These are phyloP conservation scores for Mechanitis messenoides DNA, from an alignment of 2,888 invertebrate genomes.

Conservation along the genomic window DNA sequence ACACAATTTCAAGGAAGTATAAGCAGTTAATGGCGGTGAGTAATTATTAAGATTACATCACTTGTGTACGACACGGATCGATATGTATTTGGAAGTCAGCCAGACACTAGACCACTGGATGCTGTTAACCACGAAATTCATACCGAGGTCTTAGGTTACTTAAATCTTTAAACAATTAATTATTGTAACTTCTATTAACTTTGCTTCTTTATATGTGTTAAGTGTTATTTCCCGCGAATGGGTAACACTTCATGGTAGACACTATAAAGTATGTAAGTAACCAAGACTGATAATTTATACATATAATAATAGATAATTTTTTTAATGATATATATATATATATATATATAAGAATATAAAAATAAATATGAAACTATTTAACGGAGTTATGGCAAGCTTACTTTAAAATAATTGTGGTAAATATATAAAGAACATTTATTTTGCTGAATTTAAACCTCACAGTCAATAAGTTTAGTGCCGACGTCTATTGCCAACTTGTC, in stretches of 20 bases:
- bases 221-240: neutral
- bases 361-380: too few relatives aligned
- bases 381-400: too few relatives aligned
- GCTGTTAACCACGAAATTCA: slow-evolving; percentile 24
- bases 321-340: too few relatives aligned
- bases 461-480: slow-evolving; percentile 8
- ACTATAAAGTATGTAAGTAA: too few relatives aligned
- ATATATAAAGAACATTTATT: too few relatives aligned
- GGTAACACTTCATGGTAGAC: too few relatives aligned
- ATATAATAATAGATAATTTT: too few relatives aligned
- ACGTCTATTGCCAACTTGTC: slow-evolving; percentile 20
- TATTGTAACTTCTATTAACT: slow-evolving; percentile 1
- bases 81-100: slow-evolving; percentile 50
- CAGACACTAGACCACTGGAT: slow-evolving; percentile 34
- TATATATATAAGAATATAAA: too few relatives aligned
- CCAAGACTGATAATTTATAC: too few relatives aligned
- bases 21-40: slow-evolving; percentile 16
- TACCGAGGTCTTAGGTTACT: slow-evolving; percentile 30
- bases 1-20: slow-evolving; percentile 4
- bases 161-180: slow-evolving; percentile 24
- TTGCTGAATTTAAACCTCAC: neutral
- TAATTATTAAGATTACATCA: slow-evolving; percentile 23
- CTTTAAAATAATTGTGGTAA: too few relatives aligned
- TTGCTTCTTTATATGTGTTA: neutral
- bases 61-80: slow-evolving; percentile 36